Base-by-base conservation (phyloP, 2,797 vertebrate species). In the Denticeps clupeoides region DNA sequence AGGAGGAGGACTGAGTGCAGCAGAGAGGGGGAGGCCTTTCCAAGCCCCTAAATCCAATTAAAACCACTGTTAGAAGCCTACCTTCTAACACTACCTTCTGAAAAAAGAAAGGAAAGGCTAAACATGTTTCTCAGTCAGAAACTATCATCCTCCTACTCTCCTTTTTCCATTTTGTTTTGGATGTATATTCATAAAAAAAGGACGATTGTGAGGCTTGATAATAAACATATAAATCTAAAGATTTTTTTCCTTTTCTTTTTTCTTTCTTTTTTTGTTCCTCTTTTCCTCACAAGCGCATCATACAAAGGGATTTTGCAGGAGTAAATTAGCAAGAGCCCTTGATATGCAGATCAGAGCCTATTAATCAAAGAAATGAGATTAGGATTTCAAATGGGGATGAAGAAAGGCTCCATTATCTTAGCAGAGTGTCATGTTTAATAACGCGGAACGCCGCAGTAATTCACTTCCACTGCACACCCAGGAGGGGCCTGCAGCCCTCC, bases 311-410 rank as follows among this genome's bases (percentile, higher is more conserved):
- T 81, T 81, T 72, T 63, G 67, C 78, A 73, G 76, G 65, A 82
- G 78, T 70, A 78, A 83, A 84, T 82, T 80, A 82, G 80, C 67
- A 71, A 73, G 71, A 78, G 72, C 78, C 79, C 80, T 86, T 85
- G 83, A 87, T 83, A 86, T 85, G 83, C 78, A 85, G 83, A 86
- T 82, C 71, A 77, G 56, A 3, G 70, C 77, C 75, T 77, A 80
- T 84, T 85, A 87, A 87, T 87, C 82, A 87, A 81, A 86, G 83
- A 79, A 82, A 86, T 83, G 75, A 82, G 83, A 87, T 87, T 83
- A 84, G 79, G 77, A 80, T 86, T 85, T 81, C 80, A 80, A 87
- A 87, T 83, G 81, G 80, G 83, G 82, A 84, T 79, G 83, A 84
- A 87, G 82, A 86, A 82, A 84, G 80, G 73, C 78, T 79, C 80